Evolutionary conservation across 2,797 vertebrate species (phyloP).

Genomic region (Protosalanx chinensis): DNA sequence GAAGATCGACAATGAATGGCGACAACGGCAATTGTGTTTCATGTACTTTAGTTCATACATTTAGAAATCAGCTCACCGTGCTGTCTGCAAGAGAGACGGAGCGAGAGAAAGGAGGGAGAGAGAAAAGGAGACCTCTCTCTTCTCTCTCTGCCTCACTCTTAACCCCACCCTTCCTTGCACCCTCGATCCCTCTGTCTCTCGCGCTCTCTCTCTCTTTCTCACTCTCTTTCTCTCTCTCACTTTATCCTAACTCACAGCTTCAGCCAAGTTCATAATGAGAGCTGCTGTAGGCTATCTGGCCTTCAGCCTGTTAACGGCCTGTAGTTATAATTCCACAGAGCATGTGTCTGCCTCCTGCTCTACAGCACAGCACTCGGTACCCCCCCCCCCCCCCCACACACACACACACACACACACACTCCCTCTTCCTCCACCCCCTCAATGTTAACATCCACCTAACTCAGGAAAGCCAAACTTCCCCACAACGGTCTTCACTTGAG

Average conservation of each 20-base stretch:
- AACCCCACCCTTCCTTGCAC: background rate
- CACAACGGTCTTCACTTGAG: background rate
- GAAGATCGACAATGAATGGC: constrained; percentile 52
- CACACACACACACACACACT: too few relatives aligned
- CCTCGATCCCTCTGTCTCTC: too few relatives aligned
- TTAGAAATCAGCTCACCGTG: constrained; percentile 20
- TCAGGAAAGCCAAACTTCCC: background rate
- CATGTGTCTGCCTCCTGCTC: background rate
- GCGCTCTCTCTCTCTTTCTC: background rate
- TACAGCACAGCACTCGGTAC: background rate
- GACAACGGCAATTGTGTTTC: constrained; percentile 62
- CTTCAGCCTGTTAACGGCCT: constrained; percentile 44
- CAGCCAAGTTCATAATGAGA: constrained; percentile 50
- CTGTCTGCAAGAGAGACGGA: background rate
- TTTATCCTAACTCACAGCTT: background rate
- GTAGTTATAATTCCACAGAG: constrained; percentile 28
- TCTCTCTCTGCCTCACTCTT: too few relatives aligned
- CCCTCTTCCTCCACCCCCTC: constrained; percentile 8
- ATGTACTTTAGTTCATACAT: constrained; percentile 31
- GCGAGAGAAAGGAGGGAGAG: constrained; percentile 10
- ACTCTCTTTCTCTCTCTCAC: too few relatives aligned
- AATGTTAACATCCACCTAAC: too few relatives aligned
- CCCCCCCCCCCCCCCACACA: constrained; percentile 22
- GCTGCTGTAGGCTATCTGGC: constrained; percentile 40
- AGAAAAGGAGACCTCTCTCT: background rate